Conservation (phyloP, 2,113 vertebrate species). For the Mustelus asterias region DNA sequence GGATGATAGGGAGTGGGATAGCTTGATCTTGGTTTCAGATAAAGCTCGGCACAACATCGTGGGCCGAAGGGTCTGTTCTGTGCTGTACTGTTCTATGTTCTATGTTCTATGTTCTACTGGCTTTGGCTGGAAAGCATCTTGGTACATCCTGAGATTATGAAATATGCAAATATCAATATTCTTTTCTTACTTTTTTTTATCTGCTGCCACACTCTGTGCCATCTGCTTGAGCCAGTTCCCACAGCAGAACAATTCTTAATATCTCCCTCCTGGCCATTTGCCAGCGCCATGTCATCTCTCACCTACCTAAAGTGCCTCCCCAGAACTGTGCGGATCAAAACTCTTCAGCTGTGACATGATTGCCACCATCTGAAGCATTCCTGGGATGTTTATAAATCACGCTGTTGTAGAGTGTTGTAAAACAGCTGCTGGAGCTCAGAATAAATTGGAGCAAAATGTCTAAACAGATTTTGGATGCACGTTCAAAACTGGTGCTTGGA, state of each 20-base stretch:
- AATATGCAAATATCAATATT: not conserved
- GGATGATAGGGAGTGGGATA: no score
- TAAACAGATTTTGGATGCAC: conserved; percentile 16
- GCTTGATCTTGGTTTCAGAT: no score
- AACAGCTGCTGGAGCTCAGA: conserved; percentile 10
- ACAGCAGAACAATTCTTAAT: conserved; percentile 26
- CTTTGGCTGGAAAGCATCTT: not conserved
- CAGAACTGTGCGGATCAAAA: conserved; percentile 18
- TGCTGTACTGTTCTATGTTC: no score
- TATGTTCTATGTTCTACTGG: no score
- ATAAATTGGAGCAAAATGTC: conserved; percentile 12
- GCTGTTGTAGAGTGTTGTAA: not conserved
- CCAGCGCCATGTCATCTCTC: conserved; percentile 30
- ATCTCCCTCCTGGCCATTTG: not conserved
- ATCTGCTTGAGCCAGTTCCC: conserved; percentile 22
- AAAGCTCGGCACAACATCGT: no score
- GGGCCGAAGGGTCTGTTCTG: no score
- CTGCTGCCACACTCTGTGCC: not conserved
- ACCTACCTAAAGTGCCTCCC: conserved; percentile 9
- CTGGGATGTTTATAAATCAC: conserved; percentile 27
- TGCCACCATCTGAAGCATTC: conserved; percentile 21
- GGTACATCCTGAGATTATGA: not conserved
- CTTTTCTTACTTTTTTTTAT: not conserved
- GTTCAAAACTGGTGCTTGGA: conserved; percentile 23
- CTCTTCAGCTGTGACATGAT: conserved; percentile 8